phyloP scores from a whole-genome alignment of 2,113 vertebrate species.

The Brachypteracias leptosomus region DNA sequence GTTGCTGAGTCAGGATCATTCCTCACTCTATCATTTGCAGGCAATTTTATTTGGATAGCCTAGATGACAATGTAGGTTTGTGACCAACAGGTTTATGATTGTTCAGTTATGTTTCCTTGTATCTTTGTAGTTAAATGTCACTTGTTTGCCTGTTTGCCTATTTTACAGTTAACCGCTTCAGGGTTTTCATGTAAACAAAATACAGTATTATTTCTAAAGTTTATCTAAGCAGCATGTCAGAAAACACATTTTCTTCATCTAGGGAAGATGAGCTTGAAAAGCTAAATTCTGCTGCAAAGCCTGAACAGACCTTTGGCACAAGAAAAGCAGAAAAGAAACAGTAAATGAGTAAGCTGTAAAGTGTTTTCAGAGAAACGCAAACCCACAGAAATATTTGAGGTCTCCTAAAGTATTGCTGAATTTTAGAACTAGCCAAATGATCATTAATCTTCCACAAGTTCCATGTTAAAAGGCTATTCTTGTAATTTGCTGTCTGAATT shows the following conservation, averaged over 20 bases:
- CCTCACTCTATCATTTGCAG: not conserved
- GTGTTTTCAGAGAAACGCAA: not conserved
- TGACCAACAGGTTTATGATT: not conserved
- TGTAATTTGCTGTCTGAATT: not conserved
- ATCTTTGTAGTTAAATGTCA: not conserved
- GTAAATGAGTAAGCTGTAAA: not conserved
- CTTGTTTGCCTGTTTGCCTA: not conserved
- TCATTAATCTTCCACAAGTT: not conserved
- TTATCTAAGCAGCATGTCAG: not conserved
- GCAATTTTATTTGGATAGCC: not conserved
- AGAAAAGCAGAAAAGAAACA: not conserved
- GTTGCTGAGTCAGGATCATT: not conserved
- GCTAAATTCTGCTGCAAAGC: not conserved
- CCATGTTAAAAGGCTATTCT: not conserved
- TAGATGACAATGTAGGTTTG: not conserved
- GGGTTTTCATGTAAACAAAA: not conserved
- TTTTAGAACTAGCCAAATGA: not conserved
- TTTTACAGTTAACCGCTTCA: not conserved
- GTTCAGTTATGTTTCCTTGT: not conserved
- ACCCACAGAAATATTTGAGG: not conserved
- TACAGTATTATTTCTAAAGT: not conserved
- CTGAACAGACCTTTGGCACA: not conserved
- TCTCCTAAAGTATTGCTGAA: not conserved
- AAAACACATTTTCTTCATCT: not conserved
- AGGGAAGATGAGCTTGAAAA: not conserved